These are phyloP conservation scores for Gallinago media DNA, from an alignment of 2,113 vertebrate species.

Conservation along the genomic window DNA sequence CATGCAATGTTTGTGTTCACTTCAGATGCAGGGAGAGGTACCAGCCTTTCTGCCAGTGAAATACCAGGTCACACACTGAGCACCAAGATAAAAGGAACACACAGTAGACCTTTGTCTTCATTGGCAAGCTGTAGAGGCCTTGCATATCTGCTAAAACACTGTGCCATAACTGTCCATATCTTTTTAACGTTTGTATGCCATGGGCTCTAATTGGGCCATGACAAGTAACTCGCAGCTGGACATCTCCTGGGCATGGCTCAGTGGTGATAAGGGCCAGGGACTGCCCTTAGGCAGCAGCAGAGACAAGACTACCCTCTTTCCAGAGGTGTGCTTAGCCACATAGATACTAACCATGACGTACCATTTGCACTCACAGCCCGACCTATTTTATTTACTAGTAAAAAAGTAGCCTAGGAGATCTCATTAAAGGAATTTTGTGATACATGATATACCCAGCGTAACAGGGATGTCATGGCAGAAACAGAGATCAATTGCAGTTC, in stretches of 20 bases:
- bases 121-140: background rate
- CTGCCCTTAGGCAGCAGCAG: background rate
- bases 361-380: background rate
- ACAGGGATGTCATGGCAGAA: background rate
- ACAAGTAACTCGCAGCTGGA: rapidly evolving
- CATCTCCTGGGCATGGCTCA: background rate
- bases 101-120: background rate
- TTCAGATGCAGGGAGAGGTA: background rate
- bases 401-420: background rate
- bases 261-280: background rate
- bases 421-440: background rate
- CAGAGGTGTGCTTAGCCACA: background rate
- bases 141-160: background rate
- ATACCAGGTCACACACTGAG: background rate
- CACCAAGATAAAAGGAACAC: background rate
- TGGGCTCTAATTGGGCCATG: background rate
- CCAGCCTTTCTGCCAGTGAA: background rate
- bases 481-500: background rate
- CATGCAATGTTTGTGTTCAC: background rate
- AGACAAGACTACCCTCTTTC: background rate
- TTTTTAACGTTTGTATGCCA: rapidly evolving
- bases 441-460: background rate
- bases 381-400: background rate
- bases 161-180: background rate
- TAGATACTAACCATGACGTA: background rate